Percentiles rank a stretch among this genome's conserved stretches.
Evolutionary conservation across 1,140 invertebrate genomes (phyloP).

Genomic region (Temnothorax nylanderi): DNA sequence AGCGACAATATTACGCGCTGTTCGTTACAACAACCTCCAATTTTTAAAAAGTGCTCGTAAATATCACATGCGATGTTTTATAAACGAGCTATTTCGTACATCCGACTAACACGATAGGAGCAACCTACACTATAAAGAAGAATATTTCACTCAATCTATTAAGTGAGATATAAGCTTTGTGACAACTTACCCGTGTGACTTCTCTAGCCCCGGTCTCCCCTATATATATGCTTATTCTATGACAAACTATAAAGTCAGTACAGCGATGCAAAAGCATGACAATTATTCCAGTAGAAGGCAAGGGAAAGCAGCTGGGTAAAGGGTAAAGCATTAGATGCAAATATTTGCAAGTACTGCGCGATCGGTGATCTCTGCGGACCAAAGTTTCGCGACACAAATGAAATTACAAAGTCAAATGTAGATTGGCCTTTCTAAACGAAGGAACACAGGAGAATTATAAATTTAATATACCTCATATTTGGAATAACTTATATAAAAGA

Average conservation of each 20-base stretch:
- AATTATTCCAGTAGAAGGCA: slow-evolving; percentile 38
- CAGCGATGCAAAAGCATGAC: background rate
- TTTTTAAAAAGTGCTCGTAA: too few relatives aligned
- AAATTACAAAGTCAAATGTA: slow-evolving; percentile 41
- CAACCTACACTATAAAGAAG: too few relatives aligned
- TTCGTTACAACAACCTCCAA: too few relatives aligned
- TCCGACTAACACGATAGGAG: too few relatives aligned
- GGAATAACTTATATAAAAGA: background rate
- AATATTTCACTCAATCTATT: too few relatives aligned
- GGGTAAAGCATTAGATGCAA: slow-evolving; percentile 28
- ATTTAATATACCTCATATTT: background rate
- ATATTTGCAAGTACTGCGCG: slow-evolving; percentile 23
- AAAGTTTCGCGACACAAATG: slow-evolving; percentile 23
- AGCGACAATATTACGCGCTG: too few relatives aligned
- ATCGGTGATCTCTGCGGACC: background rate
- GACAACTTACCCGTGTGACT: too few relatives aligned
- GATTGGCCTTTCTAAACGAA: background rate
- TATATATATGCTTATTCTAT: background rate
- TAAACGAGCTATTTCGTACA: too few relatives aligned
- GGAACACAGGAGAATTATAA: background rate
- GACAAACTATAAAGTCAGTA: background rate
- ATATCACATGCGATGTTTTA: too few relatives aligned
- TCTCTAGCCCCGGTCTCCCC: too few relatives aligned
- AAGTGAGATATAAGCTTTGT: too few relatives aligned
- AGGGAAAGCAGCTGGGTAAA: background rate